A percentile compares a stretch with the other conserved stretches of the same genome.
Evolutionary conservation across 2,888 invertebrate genomes (phyloP).

Genomic region (Tetanocera ferruginea): DNA sequence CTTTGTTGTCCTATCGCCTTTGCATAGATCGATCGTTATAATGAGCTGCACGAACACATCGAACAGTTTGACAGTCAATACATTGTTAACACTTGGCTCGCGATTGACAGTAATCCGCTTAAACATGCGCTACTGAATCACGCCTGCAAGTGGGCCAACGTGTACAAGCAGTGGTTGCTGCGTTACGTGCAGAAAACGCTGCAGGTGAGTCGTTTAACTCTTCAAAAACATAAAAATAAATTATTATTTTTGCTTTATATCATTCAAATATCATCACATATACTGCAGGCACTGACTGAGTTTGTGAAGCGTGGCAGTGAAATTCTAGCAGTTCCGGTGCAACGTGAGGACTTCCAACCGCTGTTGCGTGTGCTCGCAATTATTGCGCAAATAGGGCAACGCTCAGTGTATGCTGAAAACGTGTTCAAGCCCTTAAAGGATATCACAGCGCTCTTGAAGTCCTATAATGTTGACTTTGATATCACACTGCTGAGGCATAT

Average conservation of each 20-base stretch:
- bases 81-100: constrained; percentile 82
- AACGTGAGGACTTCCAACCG: constrained; percentile 86
- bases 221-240: not conserved
- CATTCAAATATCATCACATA: not conserved
- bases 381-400: constrained; percentile 78
- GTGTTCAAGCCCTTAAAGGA: constrained; percentile 93
- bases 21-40: constrained; percentile 65
- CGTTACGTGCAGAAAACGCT: constrained; percentile 83
- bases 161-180: constrained; percentile 88
- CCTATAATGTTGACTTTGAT: constrained; percentile 88
- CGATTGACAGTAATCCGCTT: constrained; percentile 82
- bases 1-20: no score
- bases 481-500: constrained; percentile 84
- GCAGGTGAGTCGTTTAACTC: constrained; percentile 52
- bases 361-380: constrained; percentile 87
- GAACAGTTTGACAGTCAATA: constrained; percentile 71
- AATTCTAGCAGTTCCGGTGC: constrained; percentile 79
- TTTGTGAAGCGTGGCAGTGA: constrained; percentile 83
- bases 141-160: constrained; percentile 90
- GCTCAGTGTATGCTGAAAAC: constrained; percentile 82
- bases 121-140: constrained; percentile 88
- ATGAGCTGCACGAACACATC: constrained; percentile 63
- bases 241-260: not conserved
- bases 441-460: constrained; percentile 85
- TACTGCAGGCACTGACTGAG: constrained; percentile 75